Conservation (phyloP, 2,797 vertebrate species). For the Meda fulgida region DNA sequence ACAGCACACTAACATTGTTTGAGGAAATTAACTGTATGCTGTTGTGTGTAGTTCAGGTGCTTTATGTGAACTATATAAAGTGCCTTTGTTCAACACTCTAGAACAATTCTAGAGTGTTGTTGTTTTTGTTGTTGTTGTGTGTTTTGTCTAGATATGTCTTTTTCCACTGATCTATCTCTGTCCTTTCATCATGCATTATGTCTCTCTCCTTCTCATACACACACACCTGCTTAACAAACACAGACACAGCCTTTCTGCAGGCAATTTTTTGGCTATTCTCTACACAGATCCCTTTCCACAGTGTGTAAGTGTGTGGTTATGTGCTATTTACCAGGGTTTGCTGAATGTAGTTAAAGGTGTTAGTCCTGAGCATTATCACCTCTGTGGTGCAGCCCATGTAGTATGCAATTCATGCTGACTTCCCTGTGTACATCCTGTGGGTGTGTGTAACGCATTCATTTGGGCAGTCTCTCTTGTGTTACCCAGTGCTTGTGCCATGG, state of each 20-base stretch:
- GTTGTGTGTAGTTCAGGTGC: background rate
- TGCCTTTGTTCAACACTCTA: background rate
- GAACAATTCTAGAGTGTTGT: background rate
- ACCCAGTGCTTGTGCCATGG: background rate
- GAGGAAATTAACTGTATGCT: background rate
- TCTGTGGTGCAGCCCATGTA: background rate
- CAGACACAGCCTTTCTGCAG: background rate
- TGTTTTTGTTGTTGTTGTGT: constrained; percentile 11
- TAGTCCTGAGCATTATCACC: constrained; percentile 38
- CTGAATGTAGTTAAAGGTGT: constrained; percentile 22
- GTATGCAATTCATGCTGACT: background rate
- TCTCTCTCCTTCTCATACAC: constrained; percentile 1
- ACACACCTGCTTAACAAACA: constrained; percentile 31
- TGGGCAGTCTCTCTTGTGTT: background rate
- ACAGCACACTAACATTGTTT: constrained; percentile 7
- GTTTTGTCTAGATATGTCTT: constrained; percentile 39
- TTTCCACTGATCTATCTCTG: constrained; percentile 34
- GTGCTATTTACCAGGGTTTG: constrained; percentile 20
- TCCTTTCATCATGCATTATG: constrained; percentile 27
- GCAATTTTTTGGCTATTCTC: background rate
- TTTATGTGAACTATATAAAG: constrained; percentile 9
- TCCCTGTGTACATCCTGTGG: background rate
- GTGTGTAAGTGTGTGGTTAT: constrained; percentile 22
- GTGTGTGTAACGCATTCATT: background rate
- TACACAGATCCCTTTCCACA: background rate